Percentiles rank a stretch among this genome's conserved stretches.
phyloP scores from a whole-genome alignment of 35 echinoderm and acorn worm species.

The Anneissia japonica region DNA sequence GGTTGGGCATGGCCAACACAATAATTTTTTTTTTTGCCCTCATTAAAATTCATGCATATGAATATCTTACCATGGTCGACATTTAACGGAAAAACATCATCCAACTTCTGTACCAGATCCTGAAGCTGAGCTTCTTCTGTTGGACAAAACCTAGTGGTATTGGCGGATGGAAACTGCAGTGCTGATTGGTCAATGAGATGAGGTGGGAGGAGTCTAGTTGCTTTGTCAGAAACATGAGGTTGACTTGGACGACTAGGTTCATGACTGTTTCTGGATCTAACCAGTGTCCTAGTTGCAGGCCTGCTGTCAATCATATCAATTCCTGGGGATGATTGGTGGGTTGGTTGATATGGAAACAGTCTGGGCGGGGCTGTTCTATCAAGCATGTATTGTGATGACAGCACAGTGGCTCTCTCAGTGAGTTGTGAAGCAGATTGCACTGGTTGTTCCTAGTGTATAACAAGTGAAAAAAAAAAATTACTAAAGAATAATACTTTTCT shows the following conservation, averaged over 20 bases:
- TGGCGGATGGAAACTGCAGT: constrained; percentile 57
- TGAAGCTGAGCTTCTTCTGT: constrained; percentile 76
- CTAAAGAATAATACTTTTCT: too few species aligned
- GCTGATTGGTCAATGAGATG: constrained; percentile 65
- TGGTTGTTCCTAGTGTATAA: neutral
- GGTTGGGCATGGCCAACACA: too few species aligned
- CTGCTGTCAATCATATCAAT: constrained; percentile 40
- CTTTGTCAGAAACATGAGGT: constrained; percentile 4
- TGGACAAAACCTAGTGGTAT: constrained; percentile 54
- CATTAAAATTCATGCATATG: too few species aligned
- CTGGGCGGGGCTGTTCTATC: constrained; percentile 18
- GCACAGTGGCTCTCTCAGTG: neutral
- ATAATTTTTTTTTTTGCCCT: too few species aligned
- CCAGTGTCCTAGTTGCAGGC: neutral
- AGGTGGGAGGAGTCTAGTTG: constrained; percentile 46
- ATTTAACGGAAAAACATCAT: constrained; percentile 52
- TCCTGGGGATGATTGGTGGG: constrained; percentile 32
- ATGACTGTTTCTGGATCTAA: neutral
- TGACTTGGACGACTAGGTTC: neutral
- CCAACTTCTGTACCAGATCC: constrained; percentile 69
- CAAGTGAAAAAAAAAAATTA: too few species aligned
- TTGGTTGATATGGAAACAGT: constrained; percentile 35
- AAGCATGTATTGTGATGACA: neutral
- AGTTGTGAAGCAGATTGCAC: neutral
- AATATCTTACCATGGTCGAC: neutral